These are phyloP conservation scores for Craseonycteris thonglongyai DNA, from an alignment of 2,113 vertebrate genomes.

Conservation along the genomic window DNA sequence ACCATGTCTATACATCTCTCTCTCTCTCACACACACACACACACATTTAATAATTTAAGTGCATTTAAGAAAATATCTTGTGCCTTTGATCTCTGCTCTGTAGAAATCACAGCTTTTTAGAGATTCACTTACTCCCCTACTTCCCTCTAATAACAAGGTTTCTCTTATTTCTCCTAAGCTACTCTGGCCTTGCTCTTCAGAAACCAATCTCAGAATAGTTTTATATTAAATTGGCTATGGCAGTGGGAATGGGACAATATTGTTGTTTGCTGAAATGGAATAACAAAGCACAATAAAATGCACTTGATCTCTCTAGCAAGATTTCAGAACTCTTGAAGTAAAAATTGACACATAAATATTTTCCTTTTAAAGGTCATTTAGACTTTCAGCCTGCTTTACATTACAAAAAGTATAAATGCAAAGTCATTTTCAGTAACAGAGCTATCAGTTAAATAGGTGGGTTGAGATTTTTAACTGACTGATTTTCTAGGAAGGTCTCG, in stretches of 20 bases:
- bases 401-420: not conserved
- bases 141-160: not conserved
- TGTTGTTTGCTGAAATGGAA: conserved; percentile 34
- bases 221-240: conserved; percentile 28
- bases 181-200: conserved; percentile 18
- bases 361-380: conserved; percentile 32
- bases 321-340: not conserved
- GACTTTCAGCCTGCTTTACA: not conserved
- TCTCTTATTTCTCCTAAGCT: not conserved
- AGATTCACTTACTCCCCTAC: not conserved
- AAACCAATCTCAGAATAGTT: conserved; percentile 35
- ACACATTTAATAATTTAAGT: not conserved
- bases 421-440: not conserved
- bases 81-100: conserved; percentile 42
- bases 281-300: conserved; percentile 26
- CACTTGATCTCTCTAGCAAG: not conserved
- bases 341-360: conserved; percentile 36
- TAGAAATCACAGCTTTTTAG: not conserved
- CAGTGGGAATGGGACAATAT: not conserved
- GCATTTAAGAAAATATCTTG: not conserved
- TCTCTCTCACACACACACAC: not conserved
- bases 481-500: conserved; percentile 4
- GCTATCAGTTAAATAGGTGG: not conserved
- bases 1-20: not conserved
- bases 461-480: not conserved